phyloP scores from a whole-genome alignment of 2,797 vertebrate species.

The Semotilus atromaculatus region DNA sequence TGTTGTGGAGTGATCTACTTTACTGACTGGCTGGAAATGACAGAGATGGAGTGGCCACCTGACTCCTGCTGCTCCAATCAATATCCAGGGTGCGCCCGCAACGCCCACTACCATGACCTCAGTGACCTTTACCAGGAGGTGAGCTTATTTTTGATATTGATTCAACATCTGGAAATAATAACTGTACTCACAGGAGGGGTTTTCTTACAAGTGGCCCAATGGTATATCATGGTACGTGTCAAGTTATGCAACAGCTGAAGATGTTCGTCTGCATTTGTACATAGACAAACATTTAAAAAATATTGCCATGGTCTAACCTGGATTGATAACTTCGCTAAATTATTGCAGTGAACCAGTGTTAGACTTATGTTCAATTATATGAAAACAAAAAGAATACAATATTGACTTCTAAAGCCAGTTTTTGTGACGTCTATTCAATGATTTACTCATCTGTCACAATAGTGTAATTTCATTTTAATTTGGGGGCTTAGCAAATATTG shows the following conservation, averaged over 20 bases:
- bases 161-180: neutral
- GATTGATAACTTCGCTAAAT: neutral
- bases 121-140: constrained; percentile 97
- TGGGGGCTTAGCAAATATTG: neutral
- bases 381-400: neutral
- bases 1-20: constrained; percentile 98
- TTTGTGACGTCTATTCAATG: neutral
- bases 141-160: constrained; percentile 56
- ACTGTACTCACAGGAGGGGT: neutral
- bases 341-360: neutral
- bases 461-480: neutral
- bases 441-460: constrained; percentile 1
- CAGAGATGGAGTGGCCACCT: constrained; percentile 97
- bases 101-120: constrained; percentile 91
- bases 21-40: constrained; percentile 99
- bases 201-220: neutral
- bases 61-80: constrained; percentile 95
- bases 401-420: neutral
- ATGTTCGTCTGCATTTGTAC: neutral
- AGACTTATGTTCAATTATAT: neutral
- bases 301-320: neutral
- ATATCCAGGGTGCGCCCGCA: constrained; percentile 92
- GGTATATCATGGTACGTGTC: neutral
- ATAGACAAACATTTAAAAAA: neutral
- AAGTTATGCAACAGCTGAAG: neutral